These are phyloP conservation scores for Xenentodon cancila DNA, from an alignment of 2,797 vertebrate genomes.

Conservation along the genomic window DNA sequence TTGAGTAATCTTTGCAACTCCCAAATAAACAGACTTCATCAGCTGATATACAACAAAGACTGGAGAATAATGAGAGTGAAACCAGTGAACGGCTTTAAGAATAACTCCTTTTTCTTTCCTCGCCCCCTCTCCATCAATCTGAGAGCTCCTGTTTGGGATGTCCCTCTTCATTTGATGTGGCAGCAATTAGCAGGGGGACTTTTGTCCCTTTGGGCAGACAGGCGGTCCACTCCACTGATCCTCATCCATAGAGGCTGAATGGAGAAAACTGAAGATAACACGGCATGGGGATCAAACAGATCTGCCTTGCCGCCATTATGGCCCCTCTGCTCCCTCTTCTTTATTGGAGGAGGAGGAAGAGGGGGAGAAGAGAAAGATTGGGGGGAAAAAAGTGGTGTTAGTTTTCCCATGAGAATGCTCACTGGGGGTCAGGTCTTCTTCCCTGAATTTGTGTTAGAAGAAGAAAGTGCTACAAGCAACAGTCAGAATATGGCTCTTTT, in stretches of 20 bases:
- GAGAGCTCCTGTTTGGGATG: slow-evolving; percentile 81
- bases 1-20: neutral
- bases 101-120: slow-evolving; percentile 57
- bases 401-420: slow-evolving; percentile 89
- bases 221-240: slow-evolving; percentile 86
- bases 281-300: slow-evolving; percentile 84
- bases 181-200: slow-evolving; percentile 89
- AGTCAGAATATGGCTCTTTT: neutral
- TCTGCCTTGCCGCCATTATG: slow-evolving; percentile 70
- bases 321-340: slow-evolving; percentile 55
- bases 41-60: slow-evolving; percentile 36
- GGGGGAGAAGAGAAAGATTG: slow-evolving; percentile 45
- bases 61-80: slow-evolving; percentile 38
- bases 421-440: slow-evolving; percentile 32
- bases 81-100: slow-evolving; percentile 64
- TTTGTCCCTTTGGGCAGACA: slow-evolving; percentile 83
- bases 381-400: slow-evolving; percentile 70
- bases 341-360: slow-evolving; percentile 64
- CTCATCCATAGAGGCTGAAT: slow-evolving; percentile 82
- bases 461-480: neutral
- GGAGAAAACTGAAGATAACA: slow-evolving; percentile 77
- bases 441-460: slow-evolving; percentile 1
- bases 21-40: slow-evolving; percentile 17
- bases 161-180: slow-evolving; percentile 90
- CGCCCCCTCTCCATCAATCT: slow-evolving; percentile 77